Evolutionary conservation across 2,113 vertebrate genomes (phyloP), one percentile per base, ranked within the genome.

Genomic region (Ophthalmolycus amberensis): DNA sequence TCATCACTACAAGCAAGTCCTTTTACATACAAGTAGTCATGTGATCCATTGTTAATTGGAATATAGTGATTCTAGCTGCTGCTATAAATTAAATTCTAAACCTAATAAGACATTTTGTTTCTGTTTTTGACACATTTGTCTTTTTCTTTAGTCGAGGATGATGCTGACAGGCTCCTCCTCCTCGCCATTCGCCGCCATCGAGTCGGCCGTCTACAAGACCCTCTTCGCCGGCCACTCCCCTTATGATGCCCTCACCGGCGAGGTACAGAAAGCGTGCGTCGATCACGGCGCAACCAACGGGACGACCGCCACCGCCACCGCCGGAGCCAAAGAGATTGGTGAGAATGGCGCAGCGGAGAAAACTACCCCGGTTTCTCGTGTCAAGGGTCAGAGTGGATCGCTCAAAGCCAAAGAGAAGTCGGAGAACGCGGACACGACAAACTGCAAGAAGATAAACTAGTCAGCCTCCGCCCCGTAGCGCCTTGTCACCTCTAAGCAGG

Each of bases 71-170:
- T n/a, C 50, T 63, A 12, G n/a, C 58, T 25, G 18, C 12, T 62
- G 34, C 5, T 34, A 34, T 34, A 44, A 14, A 29, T 56, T 78
- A 6, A 59, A 5, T 52, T 63, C 2, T 38, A 9, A 52, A 29
- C 63, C 10, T 22, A 48, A 48, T 68, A 5, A 44, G 2, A 29
- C n/a, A 58, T 65, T 40, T 46, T 18, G 18, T 12, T 27, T 25
- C 3, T 48, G 20, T 46, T 38, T 38, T 32, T 38, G 22, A 64
- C 48, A 62, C 18, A 5, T 68, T 64, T 27, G 22, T 46, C 1
- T 58, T 79, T 6, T 76, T 34, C 64, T 44, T 79, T 54, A 99
- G 98, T 87, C 95, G 38, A 94, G 94, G 85, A 97, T 97, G 97
- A 97, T 97, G 95, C 84, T 97, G 86, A 95, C 95, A 9, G 91